Evolutionary conservation across 2,113 vertebrate species (phyloP).

Genomic region (Albula goreensis): DNA sequence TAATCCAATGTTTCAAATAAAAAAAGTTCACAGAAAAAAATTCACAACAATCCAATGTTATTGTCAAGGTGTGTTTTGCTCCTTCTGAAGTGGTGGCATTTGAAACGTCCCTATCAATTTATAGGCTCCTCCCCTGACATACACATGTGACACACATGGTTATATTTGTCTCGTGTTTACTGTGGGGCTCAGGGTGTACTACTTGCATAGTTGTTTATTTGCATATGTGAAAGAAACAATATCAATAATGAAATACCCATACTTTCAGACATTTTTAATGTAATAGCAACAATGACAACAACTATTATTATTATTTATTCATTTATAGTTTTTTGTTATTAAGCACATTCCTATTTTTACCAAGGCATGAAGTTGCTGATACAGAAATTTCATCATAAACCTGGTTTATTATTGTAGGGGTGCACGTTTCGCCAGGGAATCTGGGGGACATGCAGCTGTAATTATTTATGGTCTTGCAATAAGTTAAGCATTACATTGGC

Average conservation of each 20-base stretch:
- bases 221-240: not conserved
- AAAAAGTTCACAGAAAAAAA: not conserved
- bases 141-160: conserved; percentile 19
- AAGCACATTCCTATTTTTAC: too few relatives aligned
- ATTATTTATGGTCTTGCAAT: too few relatives aligned
- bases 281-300: not conserved
- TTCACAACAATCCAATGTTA: not conserved
- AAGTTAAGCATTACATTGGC: too few relatives aligned
- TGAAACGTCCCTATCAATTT: conserved; percentile 47
- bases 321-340: too few relatives aligned
- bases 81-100: not conserved
- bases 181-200: conserved; percentile 23
- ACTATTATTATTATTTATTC: not conserved
- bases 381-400: not conserved
- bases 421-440: too few relatives aligned
- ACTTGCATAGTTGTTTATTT: conserved; percentile 58
- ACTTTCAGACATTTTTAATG: not conserved
- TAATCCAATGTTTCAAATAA: conserved; percentile 6
- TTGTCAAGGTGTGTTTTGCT: not conserved
- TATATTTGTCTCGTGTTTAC: conserved; percentile 61
- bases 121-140: conserved; percentile 48
- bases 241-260: not conserved
- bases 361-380: too few relatives aligned
- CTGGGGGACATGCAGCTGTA: not conserved
- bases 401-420: not conserved